Base-by-base conservation (phyloP, 2,888 invertebrate genomes). In the Melanargia galathea region DNA sequence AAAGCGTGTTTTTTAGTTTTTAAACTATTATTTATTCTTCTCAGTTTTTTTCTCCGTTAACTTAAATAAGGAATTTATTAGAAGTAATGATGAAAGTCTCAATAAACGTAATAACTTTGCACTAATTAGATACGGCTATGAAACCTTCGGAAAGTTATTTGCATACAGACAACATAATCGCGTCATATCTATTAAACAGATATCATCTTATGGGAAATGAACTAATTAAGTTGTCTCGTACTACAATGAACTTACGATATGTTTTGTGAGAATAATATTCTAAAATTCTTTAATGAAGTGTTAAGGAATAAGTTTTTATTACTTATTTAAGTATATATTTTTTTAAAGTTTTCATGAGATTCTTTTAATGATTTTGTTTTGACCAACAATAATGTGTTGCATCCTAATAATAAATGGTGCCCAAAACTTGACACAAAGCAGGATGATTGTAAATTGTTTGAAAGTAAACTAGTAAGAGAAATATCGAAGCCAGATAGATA, bases 61-160 rank as follows among this genome's bases (percentile, higher is more conserved):
- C n/a, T n/a, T n/a, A n/a, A n/a, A n/a, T n/a, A n/a, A n/a, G n/a
- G n/a, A n/a, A n/a, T n/a, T 33, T 33, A 33, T 33, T 40, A 7
- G n/a, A 40, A 56, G 38, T 33, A 51, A 22, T 35, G 30, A 18
- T 8, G 49, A 26, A 26, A 30, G 16, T 22, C 22, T 46, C 46
- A 13, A 46, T 46, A 24, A 22, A 13, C 4, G 22, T 13, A 22
- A 13, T 2, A 8, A 46, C 13, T 20, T 22, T 33, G 35, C 48
- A 16, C 24, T 45, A 48, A 40, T 62, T 40, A 38, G 38, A 8
- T 54, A n/a, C 35, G n/a, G 54, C 26, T 16, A 16, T 18, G 35
- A 2, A 58, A 64, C 24, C 46, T 56, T 64, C 57, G 57, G 43
- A 64, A 57, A 60, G 35, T 62, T 56, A 67, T 64, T 64, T 62